Conservation (phyloP, 2,113 vertebrate species). For the Seriola rivoliana region DNA sequence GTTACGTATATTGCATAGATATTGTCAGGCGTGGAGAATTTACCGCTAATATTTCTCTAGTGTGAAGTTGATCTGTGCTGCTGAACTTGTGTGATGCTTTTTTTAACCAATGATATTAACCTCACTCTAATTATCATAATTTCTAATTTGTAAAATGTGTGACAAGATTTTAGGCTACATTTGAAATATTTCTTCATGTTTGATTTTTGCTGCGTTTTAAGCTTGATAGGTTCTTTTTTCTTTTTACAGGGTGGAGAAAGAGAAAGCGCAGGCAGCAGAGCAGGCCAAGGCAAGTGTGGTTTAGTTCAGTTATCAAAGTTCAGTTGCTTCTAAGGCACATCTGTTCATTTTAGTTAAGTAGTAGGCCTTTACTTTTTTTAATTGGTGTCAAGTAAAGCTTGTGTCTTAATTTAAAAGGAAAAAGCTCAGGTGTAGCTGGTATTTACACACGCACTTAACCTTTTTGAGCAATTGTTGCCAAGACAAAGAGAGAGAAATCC, state of each 20-base stretch:
- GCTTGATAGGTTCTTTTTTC: not conserved
- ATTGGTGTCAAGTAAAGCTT: not conserved
- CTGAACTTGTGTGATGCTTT: not conserved
- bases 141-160: not conserved
- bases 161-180: not conserved
- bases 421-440: no score
- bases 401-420: not conserved
- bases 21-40: not conserved
- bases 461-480: not conserved
- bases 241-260: slow-evolving; percentile 94
- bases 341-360: not conserved
- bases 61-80: not conserved
- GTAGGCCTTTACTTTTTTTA: not conserved
- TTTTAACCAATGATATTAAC: not conserved
- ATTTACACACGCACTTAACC: not conserved
- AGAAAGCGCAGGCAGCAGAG: slow-evolving; percentile 96
- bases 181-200: not conserved
- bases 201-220: not conserved
- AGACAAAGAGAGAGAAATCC: no score
- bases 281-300: slow-evolving; percentile 91
- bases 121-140: not conserved
- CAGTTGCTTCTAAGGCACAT: not conserved
- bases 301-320: not conserved
- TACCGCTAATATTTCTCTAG: not conserved
- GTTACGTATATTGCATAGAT: not conserved